Evolutionary conservation across 2,113 vertebrate species (phyloP).

Genomic region (Paedocypris sp.): DNA sequence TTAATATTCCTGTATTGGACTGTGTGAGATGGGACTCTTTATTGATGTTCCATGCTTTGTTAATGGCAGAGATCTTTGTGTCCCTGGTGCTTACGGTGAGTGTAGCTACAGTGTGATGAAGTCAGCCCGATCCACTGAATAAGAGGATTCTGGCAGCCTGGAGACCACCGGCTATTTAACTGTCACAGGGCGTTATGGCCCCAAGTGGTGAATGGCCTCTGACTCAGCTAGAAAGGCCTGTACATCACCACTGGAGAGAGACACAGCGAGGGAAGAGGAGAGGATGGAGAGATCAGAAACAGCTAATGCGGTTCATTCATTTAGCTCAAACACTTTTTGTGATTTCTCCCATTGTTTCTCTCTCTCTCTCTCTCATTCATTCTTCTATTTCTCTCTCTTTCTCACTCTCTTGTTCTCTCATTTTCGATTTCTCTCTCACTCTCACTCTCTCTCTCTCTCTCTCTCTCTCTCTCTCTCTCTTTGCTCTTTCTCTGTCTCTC

Average conservation of each 20-base stretch:
- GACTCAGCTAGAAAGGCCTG: conserved; percentile 30
- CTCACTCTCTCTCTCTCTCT: not conserved
- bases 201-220: conserved; percentile 32
- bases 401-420: not conserved
- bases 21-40: too few relatives aligned
- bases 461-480: not conserved
- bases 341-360: not conserved
- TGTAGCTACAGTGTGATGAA: not conserved
- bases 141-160: conserved; percentile 21
- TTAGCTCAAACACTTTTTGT: not conserved
- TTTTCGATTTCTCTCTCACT: not conserved
- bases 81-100: conserved; percentile 21
- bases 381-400: not conserved
- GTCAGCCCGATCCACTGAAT: not conserved
- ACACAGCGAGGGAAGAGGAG: not conserved
- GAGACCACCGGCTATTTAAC: conserved; percentile 35
- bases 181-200: conserved; percentile 16
- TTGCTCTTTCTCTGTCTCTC: not conserved
- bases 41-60: too few relatives aligned
- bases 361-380: not conserved
- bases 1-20: too few relatives aligned
- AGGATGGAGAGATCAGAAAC: conserved; percentile 7
- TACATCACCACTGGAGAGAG: conserved; percentile 10
- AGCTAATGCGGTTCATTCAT: not conserved
- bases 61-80: not conserved